These are phyloP conservation scores for Riptortus pedestris DNA, from an alignment of 1,140 invertebrate species.

Conservation along the genomic window DNA sequence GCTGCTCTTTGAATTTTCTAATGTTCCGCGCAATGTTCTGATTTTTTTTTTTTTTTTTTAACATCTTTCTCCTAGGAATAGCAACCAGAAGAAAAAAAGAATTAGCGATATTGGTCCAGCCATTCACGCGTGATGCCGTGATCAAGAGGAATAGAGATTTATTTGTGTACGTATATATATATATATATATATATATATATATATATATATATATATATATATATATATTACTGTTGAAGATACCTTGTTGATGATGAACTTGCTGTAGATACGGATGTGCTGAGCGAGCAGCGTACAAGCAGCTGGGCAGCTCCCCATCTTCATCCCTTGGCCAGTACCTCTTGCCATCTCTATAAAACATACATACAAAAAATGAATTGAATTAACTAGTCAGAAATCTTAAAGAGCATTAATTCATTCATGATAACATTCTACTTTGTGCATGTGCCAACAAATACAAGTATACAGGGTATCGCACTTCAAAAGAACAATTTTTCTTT, in stretches of 20 bases:
- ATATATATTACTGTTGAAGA: too few relatives aligned
- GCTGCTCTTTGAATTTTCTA: too few relatives aligned
- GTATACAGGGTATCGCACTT: too few relatives aligned
- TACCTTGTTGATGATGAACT: slow-evolving; percentile 32
- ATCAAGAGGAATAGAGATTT: too few relatives aligned
- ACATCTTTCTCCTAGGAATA: too few relatives aligned
- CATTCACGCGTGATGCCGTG: too few relatives aligned
- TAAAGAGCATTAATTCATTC: slow-evolving; percentile 21
- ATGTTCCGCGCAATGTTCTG: too few relatives aligned
- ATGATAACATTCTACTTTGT: too few relatives aligned
- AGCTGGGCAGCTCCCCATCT: slow-evolving; percentile 48
- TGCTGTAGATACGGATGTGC: slow-evolving; percentile 38
- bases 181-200: not conserved
- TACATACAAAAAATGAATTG: not conserved
- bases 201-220: not conserved
- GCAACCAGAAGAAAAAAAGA: too few relatives aligned
- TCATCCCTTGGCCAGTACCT: slow-evolving; percentile 23
- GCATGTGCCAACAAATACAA: slow-evolving; percentile 27
- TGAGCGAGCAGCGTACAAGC: slow-evolving; percentile 50
- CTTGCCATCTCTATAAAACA: slow-evolving; percentile 20
- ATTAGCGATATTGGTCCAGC: not conserved
- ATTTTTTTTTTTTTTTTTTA: too few relatives aligned
- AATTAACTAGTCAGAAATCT: slow-evolving; percentile 22
- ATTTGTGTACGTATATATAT: not conserved
- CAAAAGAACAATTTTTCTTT: too few relatives aligned